Percentiles rank a stretch among this genome's conserved stretches.
These are phyloP conservation scores for Danaus chrysippus DNA, from an alignment of 2,888 invertebrate genomes.

Conservation along the genomic window DNA sequence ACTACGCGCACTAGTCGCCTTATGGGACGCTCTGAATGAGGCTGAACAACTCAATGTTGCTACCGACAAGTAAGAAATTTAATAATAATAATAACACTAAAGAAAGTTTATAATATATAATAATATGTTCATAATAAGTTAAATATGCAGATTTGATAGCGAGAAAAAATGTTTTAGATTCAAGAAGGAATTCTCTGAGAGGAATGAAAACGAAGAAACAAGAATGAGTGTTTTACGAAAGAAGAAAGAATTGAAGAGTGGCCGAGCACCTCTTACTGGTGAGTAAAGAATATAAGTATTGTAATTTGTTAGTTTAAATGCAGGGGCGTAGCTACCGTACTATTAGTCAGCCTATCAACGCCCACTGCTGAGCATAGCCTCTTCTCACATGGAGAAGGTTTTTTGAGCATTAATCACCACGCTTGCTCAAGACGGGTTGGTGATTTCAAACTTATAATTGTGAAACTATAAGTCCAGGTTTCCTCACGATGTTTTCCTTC, in stretches of 20 bases:
- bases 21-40: slow-evolving; percentile 92
- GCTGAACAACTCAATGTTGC: slow-evolving; percentile 59
- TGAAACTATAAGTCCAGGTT: too few species aligned
- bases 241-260: slow-evolving; percentile 51
- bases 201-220: slow-evolving; percentile 52
- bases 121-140: not conserved
- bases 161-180: slow-evolving; percentile 37
- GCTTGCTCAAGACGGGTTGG: too few species aligned
- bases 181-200: slow-evolving; percentile 46
- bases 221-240: slow-evolving; percentile 44
- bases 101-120: not conserved
- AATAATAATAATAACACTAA: not conserved
- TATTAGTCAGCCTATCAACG: too few species aligned
- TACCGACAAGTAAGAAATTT: slow-evolving; percentile 55
- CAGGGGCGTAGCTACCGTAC: too few species aligned
- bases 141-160: not conserved
- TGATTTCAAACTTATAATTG: too few species aligned
- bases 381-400: too few species aligned
- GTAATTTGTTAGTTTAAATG: not conserved
- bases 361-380: too few species aligned
- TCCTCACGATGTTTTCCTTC: too few species aligned
- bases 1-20: slow-evolving; percentile 89
- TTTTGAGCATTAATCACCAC: too few species aligned
- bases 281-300: slow-evolving; percentile 9
- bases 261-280: slow-evolving; percentile 55